phyloP scores from a whole-genome alignment of 2,888 invertebrate species.

The Tetheella fluctuosa region DNA sequence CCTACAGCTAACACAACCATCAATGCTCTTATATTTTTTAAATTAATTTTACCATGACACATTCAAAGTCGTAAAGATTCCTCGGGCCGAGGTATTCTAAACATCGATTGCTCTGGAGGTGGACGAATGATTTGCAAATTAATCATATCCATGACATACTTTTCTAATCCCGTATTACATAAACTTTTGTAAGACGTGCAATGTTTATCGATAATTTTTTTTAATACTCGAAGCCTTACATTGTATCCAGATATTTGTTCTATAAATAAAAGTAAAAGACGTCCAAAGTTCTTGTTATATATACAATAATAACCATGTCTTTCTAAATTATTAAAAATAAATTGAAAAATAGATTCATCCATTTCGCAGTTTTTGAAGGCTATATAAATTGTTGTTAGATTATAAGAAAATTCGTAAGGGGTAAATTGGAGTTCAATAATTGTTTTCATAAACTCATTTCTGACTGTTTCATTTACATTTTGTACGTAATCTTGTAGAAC shows the following conservation, averaged over 20 bases:
- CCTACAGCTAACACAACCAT: no score
- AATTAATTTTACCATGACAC: no score
- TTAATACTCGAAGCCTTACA: not conserved
- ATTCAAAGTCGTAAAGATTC: slow-evolving; percentile 18
- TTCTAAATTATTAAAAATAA: slow-evolving; percentile 7
- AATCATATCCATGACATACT: not conserved
- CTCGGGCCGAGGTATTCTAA: slow-evolving; percentile 20
- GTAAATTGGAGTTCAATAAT: not conserved
- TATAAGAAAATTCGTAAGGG: slow-evolving; percentile 2
- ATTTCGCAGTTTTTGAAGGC: slow-evolving; percentile 5
- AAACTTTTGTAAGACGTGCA: slow-evolving; percentile 11
- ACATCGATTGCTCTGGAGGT: not conserved
- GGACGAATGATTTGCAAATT: not conserved
- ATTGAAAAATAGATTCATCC: slow-evolving; percentile 2
- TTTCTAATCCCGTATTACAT: slow-evolving; percentile 2
- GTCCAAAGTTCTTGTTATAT: slow-evolving; percentile 14
- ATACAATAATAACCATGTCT: slow-evolving; percentile 9
- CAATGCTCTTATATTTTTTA: no score
- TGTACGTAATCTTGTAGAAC: not conserved
- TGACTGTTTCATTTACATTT: not conserved
- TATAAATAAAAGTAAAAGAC: slow-evolving; percentile 7
- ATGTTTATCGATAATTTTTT: slow-evolving; percentile 11
- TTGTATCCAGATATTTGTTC: not conserved
- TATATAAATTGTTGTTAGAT: not conserved
- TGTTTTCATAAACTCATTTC: not conserved